Evolutionary conservation across 2,113 vertebrate genomes (phyloP).

Genomic region (Paedocypris sp.): DNA sequence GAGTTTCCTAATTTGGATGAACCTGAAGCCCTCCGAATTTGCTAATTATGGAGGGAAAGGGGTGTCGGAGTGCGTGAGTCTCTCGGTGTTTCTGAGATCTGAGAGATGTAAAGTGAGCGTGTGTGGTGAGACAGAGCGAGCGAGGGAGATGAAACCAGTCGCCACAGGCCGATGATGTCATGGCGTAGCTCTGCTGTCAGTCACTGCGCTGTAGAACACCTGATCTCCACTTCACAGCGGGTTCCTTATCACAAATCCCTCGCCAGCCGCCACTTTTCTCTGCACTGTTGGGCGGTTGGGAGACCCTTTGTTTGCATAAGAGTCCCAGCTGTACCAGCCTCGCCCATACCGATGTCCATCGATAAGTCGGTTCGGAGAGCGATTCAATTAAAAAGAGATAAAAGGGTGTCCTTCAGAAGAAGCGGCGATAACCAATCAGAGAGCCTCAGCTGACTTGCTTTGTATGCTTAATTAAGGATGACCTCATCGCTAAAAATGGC

Average conservation of each 20-base stretch:
- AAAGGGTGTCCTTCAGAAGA: constrained; percentile 61
- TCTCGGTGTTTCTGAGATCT: constrained; percentile 6
- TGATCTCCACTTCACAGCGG: constrained; percentile 42
- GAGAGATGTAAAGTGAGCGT: constrained; percentile 2
- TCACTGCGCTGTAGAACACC: constrained; percentile 43
- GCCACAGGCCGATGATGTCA: constrained; percentile 59
- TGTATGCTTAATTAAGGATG: constrained; percentile 70
- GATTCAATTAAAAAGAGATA: constrained; percentile 67
- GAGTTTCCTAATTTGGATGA: constrained; percentile 2
- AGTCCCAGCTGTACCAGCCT: constrained; percentile 46
- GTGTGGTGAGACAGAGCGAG: neutral
- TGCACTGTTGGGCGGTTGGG: neutral
- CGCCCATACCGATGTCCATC: constrained; percentile 37
- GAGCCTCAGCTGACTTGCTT: constrained; percentile 62
- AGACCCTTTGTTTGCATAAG: constrained; percentile 50
- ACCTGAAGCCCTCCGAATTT: neutral
- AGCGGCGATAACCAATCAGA: constrained; percentile 65
- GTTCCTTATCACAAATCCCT: constrained; percentile 48
- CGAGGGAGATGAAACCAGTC: constrained; percentile 23
- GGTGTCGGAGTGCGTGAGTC: constrained; percentile 16
- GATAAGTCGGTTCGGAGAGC: constrained; percentile 55
- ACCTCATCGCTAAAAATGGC: constrained; percentile 75
- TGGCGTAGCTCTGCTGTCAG: constrained; percentile 43
- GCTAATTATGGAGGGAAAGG: constrained; percentile 21
- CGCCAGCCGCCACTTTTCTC: constrained; percentile 20